Evolutionary conservation across 2,797 vertebrate species (phyloP), one percentile per base, ranked within the genome.

Genomic region (Atherinosoma microstoma): DNA sequence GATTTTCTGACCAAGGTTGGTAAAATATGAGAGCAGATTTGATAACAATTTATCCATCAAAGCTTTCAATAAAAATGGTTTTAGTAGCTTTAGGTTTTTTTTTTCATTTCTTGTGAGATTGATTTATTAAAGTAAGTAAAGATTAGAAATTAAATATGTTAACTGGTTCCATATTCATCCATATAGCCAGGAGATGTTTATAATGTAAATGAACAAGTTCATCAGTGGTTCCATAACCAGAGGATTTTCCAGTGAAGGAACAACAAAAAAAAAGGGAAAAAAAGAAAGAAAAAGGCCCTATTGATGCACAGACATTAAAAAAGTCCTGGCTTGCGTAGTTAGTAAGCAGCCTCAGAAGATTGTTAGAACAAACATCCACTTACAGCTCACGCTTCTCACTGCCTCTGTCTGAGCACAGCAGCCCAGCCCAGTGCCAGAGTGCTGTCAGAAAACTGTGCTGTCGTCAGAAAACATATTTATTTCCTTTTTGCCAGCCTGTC

Each of bases 391-490:
- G 57, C 77, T 80, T 71, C 69, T 80, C 77, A 75, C 82, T 77
- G 82, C 84, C 84, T 83, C 76, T 35, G 75, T 83, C 87, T 86
- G 75, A 87, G 83, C 80, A 75, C 77, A 82, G 79, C 81, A 78
- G 78, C 90, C 82, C 82, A 83, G 75, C 84, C 76, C 84, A 70
- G 76, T 77, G 86, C 92, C 88, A 89, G 87, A 92, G 81, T 88
- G 80, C 89, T 93, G 91, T 94, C 90, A 89, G 85, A 89, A 93
- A 93, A 90, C 81, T 86, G 90, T 83, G 80, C 84, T 91, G 86
- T 93, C 89, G 81, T 93, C 87, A 91, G 88, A 84, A 90, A 94
- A 94, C 94, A 94, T 94, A 93, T 94, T 94, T 94, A 94, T 94
- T 94, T 93, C 89, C 85, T 89, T 83, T 88, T 85, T 89, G 82